Base-by-base conservation (phyloP, 2,888 invertebrate species). In the Abrostola triplasia region DNA sequence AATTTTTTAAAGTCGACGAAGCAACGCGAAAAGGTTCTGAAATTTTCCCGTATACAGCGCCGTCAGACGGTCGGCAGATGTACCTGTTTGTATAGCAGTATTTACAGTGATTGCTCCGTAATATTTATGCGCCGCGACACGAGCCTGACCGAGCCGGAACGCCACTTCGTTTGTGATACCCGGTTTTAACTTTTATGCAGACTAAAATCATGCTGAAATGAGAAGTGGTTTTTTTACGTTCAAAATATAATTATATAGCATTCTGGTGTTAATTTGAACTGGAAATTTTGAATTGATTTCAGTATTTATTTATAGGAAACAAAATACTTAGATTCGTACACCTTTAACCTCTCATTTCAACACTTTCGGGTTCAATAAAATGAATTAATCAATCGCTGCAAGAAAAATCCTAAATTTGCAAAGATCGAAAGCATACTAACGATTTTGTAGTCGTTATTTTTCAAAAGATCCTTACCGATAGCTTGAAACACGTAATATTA, bases 91-190 rank as follows among this genome's bases (percentile, higher is more conserved):
- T 84, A 81, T 85, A 78, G 80, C 58, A 82, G 82, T 87, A 87
- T 89, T 89, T 88, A 88, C 87, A 85, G 86, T 86, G 90, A 92
- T 90, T 90, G 90, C 87, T 84, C 76, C 77, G 84, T 86, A 79
- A 86, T 88, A 84, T 91, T 88, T 90, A 88, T 88, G 86, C 85
- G 76, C 76, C 73, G 84, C 80, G 83, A 81, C 82, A 80, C 76
- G 55, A 48, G 13, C 78, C 58, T 73, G 79, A 64, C 78, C 74
- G 51, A 55, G 70, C 76, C 73, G 83, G 77, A 72, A 73, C 78
- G 75, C 60, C 70, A 72, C 80, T 74, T 83, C 53, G 84, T 86
- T 83, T 82, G 79, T 82, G 60, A 64, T 59, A 61, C 54, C 49
- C 49, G 62, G 62, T 86, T 85, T 84, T 60, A 64, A 58, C 35